Evolutionary conservation across 1,140 invertebrate species (phyloP).

Genomic region (Drosophila tropicalis): DNA sequence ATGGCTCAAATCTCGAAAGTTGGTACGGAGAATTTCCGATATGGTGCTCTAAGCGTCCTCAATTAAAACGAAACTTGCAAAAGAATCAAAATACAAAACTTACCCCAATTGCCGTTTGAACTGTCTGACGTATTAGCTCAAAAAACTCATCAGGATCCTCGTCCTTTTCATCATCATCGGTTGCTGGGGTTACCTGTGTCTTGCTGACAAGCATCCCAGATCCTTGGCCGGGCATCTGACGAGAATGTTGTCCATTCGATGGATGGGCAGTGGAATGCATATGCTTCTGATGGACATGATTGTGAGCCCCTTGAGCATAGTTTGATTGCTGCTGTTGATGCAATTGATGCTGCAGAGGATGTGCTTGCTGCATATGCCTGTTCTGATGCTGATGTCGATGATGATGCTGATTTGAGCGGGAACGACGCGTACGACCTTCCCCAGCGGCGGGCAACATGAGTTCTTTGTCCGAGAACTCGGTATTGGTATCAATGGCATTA

Average conservation of each 20-base stretch:
- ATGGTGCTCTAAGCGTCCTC: slow-evolving; percentile 42
- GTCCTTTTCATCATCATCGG: slow-evolving; percentile 64
- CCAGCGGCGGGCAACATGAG: slow-evolving; percentile 11
- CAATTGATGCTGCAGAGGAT: slow-evolving; percentile 58
- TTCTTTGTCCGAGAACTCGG: slow-evolving; percentile 53
- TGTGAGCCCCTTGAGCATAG: slow-evolving; percentile 15
- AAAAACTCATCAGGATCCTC: slow-evolving; percentile 80
- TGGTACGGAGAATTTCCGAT: slow-evolving; percentile 58
- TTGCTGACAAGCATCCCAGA: slow-evolving; percentile 8
- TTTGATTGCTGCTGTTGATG: slow-evolving; percentile 56
- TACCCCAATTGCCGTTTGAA: slow-evolving; percentile 70
- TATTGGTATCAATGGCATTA: slow-evolving; percentile 14
- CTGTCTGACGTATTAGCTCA: slow-evolving; percentile 71
- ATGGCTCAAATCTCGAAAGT: slow-evolving; percentile 65
- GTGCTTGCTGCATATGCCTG: slow-evolving; percentile 46
- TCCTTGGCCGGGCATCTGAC: slow-evolving; percentile 18
- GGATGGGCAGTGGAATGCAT: slow-evolving; percentile 18
- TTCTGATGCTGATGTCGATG: slow-evolving; percentile 16
- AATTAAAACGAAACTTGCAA: no score
- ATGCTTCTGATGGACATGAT: slow-evolving; percentile 28
- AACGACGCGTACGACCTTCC: slow-evolving; percentile 14
- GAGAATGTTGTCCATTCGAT: background rate
- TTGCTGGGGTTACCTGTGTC: slow-evolving; percentile 32
- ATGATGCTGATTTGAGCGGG: slow-evolving; percentile 18
- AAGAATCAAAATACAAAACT: slow-evolving; percentile 2